Evolutionary conservation across 2,113 vertebrate species (phyloP), one percentile per base, ranked within the genome.

Genomic region (Gymnobelideus leadbeateri): DNA sequence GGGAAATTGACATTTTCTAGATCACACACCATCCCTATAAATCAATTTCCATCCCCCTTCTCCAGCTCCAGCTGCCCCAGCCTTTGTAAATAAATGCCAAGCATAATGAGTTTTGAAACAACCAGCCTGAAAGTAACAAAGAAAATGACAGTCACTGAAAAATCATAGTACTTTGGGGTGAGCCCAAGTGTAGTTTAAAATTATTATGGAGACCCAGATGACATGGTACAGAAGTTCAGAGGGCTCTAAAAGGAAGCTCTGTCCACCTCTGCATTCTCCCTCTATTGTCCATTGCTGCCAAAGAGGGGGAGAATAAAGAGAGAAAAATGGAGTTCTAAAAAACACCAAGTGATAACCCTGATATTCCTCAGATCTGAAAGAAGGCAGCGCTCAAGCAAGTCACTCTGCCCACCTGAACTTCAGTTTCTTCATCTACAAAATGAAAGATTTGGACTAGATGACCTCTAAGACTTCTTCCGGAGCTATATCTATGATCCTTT

Each of bases 41-140:
- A 98, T 98, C 98, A 97, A 97, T 95, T 97, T 95, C 91, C 77
- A 92, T 96, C 96, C 61, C 93, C 91, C 0, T 8, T 95, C 89
- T 92, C 49, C 4, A 5, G 91, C 95, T 95, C 91, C 31, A 94
- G 96, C 96, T 89, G 84, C 93, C 94, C 95, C 97, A 97, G 97
- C 93, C 96, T 96, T 31, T 91, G 96, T 95, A 97, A 97, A 98
- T 96, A 98, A 98, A 97, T 92, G 97, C 98, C 98, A 97, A 57
- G 93, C 91, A 90, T 97, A 96, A 98, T 96, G 98, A 97, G 97
- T 96, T 97, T 93, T 68, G 94, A 97, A 98, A 97, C 94, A 95
- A 92, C 94, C 92, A 51, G 95, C 93, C 93, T 93, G 94, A 95
- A 93, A 96, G 98, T 1, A 91, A 98, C 97, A 97, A 96, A 98